phyloP scores from a whole-genome alignment of 2,113 vertebrate species.

The Cynopterus brachyotis region DNA sequence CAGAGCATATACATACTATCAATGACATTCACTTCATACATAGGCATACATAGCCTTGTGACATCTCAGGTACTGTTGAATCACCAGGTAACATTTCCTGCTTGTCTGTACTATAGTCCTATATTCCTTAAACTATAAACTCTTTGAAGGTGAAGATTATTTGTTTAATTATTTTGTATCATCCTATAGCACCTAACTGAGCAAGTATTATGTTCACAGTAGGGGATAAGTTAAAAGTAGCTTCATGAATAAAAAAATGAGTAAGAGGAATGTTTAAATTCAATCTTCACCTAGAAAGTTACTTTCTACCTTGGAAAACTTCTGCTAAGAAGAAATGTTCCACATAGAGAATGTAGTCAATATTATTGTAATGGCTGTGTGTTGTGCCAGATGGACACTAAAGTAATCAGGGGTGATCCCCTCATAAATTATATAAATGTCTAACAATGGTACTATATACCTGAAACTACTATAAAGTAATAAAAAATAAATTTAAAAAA shows the following conservation, averaged over 20 bases:
- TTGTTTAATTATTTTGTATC: not conserved
- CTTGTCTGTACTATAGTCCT: not conserved
- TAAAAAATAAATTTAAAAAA: too few relatives aligned
- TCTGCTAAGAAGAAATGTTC: not conserved
- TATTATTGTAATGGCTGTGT: too few relatives aligned
- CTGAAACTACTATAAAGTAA: too few relatives aligned
- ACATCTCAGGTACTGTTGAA: constrained; percentile 18
- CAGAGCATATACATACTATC: not conserved
- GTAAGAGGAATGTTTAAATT: not conserved
- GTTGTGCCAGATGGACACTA: too few relatives aligned
- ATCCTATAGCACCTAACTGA: not conserved
- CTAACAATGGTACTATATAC: too few relatives aligned
- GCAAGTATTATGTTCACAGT: not conserved
- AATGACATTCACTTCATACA: not conserved
- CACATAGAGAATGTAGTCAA: too few relatives aligned
- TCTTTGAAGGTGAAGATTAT: not conserved
- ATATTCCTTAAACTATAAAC: not conserved
- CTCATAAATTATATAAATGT: too few relatives aligned
- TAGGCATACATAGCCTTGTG: constrained; percentile 46
- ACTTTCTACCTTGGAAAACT: constrained; percentile 6
- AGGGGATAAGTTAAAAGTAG: not conserved
- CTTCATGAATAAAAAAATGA: not conserved
- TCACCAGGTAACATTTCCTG: not conserved
- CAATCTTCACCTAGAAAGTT: not conserved
- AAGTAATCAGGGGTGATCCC: too few relatives aligned